A percentile compares a stretch with the other conserved stretches of the same genome.
These are phyloP conservation scores for Malacosoma neustria DNA, from an alignment of 2,888 invertebrate species.

Conservation along the genomic window DNA sequence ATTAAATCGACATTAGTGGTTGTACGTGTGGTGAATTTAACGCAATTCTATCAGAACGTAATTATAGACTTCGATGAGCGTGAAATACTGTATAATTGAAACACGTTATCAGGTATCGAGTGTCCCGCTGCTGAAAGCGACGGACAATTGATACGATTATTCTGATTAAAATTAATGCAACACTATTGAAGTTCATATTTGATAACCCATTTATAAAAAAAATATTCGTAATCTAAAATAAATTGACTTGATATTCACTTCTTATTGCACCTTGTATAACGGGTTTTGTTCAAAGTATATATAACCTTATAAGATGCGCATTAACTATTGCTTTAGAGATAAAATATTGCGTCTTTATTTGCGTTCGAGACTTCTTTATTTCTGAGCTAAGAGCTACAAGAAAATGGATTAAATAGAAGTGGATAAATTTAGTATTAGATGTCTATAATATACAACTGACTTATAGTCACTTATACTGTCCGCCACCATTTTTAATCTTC, in stretches of 20 bases:
- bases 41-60: conserved; percentile 62
- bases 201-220: not conserved
- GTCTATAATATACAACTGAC: too few relatives aligned
- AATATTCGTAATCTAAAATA: too few relatives aligned
- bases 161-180: conserved; percentile 10
- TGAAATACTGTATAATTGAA: conserved; percentile 64
- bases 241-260: too few relatives aligned
- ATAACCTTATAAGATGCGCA: too few relatives aligned
- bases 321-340: too few relatives aligned
- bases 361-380: too few relatives aligned
- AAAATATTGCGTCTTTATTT: too few relatives aligned
- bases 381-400: not conserved
- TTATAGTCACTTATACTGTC: too few relatives aligned
- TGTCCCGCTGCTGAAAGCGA: conserved; percentile 14
- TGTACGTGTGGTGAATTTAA: conserved; percentile 53
- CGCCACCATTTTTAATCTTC: too few relatives aligned
- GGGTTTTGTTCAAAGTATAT: too few relatives aligned
- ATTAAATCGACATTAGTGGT: conserved; percentile 62
- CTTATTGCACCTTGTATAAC: too few relatives aligned
- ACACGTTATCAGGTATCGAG: conserved; percentile 25
- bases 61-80: conserved; percentile 63
- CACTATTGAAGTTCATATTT: not conserved
- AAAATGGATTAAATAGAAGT: not conserved
- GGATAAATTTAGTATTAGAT: not conserved
- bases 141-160: conserved; percentile 17